A percentile compares a stretch with the other conserved stretches of the same genome.
phyloP scores from a whole-genome alignment of 2,797 vertebrate species.

The Manis javanica region DNA sequence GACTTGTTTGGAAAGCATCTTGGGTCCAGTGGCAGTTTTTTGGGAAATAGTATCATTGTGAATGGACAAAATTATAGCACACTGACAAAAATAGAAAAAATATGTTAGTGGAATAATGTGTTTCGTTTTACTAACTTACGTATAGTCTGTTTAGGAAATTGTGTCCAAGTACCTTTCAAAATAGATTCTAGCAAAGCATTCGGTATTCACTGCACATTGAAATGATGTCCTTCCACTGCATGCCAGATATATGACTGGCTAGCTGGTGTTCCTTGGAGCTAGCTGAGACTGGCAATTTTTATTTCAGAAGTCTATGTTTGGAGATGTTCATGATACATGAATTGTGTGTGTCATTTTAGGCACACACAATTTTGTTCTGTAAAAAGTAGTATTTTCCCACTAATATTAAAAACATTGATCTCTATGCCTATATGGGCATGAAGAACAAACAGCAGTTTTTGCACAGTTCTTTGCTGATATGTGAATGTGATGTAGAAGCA shows the following conservation, averaged over 20 bases:
- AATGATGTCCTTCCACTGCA: constrained; percentile 79
- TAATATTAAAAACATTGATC: constrained; percentile 15
- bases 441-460: constrained; percentile 60
- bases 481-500: background rate
- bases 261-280: constrained; percentile 80
- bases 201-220: constrained; percentile 81
- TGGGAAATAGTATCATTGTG: constrained; percentile 65
- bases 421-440: background rate
- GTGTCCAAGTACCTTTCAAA: constrained; percentile 85
- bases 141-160: constrained; percentile 77
- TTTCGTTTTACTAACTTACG: constrained; percentile 77
- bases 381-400: constrained; percentile 35
- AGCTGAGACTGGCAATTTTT: constrained; percentile 77
- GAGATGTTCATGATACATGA: constrained; percentile 36
- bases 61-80: constrained; percentile 62
- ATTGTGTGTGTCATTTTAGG: constrained; percentile 72
- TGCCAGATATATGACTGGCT: constrained; percentile 80
- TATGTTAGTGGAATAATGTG: constrained; percentile 72
- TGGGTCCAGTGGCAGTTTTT: background rate
- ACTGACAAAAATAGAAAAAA: constrained; percentile 72
- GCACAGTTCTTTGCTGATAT: constrained; percentile 44
- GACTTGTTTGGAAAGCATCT: constrained; percentile 67
- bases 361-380: constrained; percentile 19
- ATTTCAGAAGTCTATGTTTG: constrained; percentile 67
- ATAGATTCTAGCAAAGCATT: constrained; percentile 78